These are phyloP conservation scores for Seriola aureovittata DNA, from an alignment of 2,113 vertebrate genomes.

Conservation along the genomic window DNA sequence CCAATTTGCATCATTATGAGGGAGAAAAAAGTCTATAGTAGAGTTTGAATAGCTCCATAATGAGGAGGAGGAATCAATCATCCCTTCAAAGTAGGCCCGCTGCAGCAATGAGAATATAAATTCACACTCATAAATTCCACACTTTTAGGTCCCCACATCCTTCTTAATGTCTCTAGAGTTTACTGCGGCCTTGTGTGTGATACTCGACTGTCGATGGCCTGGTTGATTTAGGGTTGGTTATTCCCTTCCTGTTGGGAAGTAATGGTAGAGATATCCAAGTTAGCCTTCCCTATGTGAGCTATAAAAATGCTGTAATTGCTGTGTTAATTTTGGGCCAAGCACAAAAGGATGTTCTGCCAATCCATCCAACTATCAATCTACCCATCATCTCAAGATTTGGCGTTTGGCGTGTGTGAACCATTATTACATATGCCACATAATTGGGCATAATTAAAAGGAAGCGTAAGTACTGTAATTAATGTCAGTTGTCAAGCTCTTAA, in stretches of 20 bases:
- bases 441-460: slow-evolving; percentile 84
- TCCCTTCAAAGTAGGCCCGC: slow-evolving; percentile 72
- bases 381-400: slow-evolving; percentile 77
- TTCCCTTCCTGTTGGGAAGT: slow-evolving; percentile 49
- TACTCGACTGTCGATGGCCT: slow-evolving; percentile 43
- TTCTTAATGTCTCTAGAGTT: slow-evolving; percentile 73
- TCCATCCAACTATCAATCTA: slow-evolving; percentile 84
- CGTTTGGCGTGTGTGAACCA: slow-evolving; percentile 66
- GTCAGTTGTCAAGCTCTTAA: slow-evolving; percentile 81
- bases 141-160: slow-evolving; percentile 72
- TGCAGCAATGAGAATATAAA: slow-evolving; percentile 76
- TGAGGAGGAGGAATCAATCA: slow-evolving; percentile 79
- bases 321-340: slow-evolving; percentile 78
- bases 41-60: slow-evolving; percentile 78
- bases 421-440: slow-evolving; percentile 84
- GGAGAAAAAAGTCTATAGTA: slow-evolving; percentile 55
- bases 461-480: slow-evolving; percentile 85
- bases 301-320: slow-evolving; percentile 81
- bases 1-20: slow-evolving; percentile 78
- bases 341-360: slow-evolving; percentile 77
- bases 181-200: slow-evolving; percentile 61
- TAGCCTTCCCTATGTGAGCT: slow-evolving; percentile 63
- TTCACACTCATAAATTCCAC: slow-evolving; percentile 70
- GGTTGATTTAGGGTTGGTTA: slow-evolving; percentile 66
- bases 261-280: slow-evolving; percentile 69